Conservation (phyloP, 2,888 invertebrate species). For the Microctonus aethiopoides region DNA sequence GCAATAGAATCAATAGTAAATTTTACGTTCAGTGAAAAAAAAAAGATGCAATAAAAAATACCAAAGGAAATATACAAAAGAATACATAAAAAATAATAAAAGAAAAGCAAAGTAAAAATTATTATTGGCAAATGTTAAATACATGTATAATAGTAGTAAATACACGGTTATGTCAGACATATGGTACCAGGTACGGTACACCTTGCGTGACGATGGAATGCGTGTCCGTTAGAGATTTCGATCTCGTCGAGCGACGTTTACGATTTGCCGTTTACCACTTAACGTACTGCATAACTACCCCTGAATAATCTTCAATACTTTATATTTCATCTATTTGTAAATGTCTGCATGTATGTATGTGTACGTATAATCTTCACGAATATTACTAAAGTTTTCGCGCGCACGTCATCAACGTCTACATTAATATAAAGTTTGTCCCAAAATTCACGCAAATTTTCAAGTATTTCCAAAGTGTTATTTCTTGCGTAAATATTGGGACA, state of each 20-base stretch:
- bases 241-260: constrained; percentile 45
- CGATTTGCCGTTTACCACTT: constrained; percentile 48
- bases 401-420: background rate
- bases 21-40: background rate
- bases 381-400: background rate
- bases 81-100: background rate
- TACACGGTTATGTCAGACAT: constrained; percentile 51
- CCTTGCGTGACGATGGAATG: constrained; percentile 52
- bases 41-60: background rate
- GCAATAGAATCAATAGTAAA: background rate
- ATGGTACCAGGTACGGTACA: constrained; percentile 52
- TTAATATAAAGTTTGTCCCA: background rate
- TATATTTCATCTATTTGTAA: background rate
- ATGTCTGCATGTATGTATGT: background rate
- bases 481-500: too few species aligned
- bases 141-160: constrained; percentile 50
- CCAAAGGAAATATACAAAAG: background rate
- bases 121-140: background rate
- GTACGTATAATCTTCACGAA: background rate
- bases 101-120: constrained; percentile 3
- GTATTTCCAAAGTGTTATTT: too few species aligned
- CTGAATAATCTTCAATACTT: background rate
- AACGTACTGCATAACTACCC: constrained; percentile 35
- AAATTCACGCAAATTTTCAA: too few species aligned
- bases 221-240: constrained; percentile 50